These are phyloP conservation scores for Elymnias hypermnestra DNA, from an alignment of 1,140 invertebrate genomes.

Conservation along the genomic window DNA sequence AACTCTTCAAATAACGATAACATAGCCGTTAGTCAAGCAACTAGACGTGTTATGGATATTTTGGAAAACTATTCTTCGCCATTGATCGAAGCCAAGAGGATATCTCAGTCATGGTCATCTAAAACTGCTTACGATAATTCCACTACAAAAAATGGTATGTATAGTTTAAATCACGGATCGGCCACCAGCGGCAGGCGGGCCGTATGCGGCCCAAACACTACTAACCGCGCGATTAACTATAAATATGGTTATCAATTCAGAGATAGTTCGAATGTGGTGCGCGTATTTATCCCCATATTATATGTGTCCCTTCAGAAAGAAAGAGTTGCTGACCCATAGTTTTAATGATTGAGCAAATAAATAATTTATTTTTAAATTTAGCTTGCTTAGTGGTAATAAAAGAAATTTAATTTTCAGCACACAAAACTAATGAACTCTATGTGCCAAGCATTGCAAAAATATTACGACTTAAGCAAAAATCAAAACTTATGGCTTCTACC, in stretches of 20 bases:
- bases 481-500: constrained; percentile 79
- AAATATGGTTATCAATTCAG: too few species aligned
- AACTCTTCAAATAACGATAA: constrained; percentile 31
- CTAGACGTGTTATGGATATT: constrained; percentile 82
- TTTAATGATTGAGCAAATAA: too few species aligned
- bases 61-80: constrained; percentile 85
- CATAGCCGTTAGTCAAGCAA: constrained; percentile 68
- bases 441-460: constrained; percentile 58
- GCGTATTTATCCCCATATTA: too few species aligned
- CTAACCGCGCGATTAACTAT: too few species aligned
- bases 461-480: constrained; percentile 77
- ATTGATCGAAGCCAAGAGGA: constrained; percentile 82
- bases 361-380: too few species aligned
- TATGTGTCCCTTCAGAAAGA: too few species aligned
- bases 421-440: constrained; percentile 48
- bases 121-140: constrained; percentile 11
- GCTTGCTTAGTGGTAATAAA: not conserved
- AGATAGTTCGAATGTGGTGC: too few species aligned
- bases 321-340: too few species aligned
- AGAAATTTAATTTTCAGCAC: constrained; percentile 29
- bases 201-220: too few species aligned
- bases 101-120: constrained; percentile 63
- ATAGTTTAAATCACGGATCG: too few species aligned
- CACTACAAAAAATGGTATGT: not conserved
- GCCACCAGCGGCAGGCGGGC: too few species aligned